Percentiles rank a stretch among this genome's conserved stretches.
Conservation (phyloP, 1,140 invertebrate species). For the Diploscapter pachys region DNA sequence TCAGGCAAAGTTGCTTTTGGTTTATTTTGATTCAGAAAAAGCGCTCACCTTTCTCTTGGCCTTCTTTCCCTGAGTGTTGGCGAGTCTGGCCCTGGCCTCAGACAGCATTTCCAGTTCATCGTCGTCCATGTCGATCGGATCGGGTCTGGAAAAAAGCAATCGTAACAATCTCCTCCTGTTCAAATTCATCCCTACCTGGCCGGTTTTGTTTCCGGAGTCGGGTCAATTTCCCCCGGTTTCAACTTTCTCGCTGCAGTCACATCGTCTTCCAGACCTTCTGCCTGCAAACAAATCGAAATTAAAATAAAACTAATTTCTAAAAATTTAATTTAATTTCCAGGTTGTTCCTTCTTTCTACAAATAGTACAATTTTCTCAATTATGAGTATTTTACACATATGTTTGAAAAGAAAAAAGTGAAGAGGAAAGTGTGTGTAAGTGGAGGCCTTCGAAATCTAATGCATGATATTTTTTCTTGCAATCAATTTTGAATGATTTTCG, state of each 20-base stretch:
- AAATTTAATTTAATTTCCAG: neutral
- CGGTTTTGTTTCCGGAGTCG: constrained; percentile 98
- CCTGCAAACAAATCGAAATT: constrained; percentile 65
- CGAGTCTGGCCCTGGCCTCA: constrained; percentile 91
- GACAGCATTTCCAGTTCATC: constrained; percentile 96
- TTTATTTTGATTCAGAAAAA: neutral
- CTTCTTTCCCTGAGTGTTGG: constrained; percentile 99
- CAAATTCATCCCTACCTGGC: constrained; percentile 99
- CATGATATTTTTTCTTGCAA: too few species aligned
- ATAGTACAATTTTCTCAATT: too few species aligned
- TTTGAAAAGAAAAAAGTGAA: too few species aligned
- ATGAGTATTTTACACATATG: too few species aligned
- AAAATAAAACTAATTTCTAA: constrained; percentile 86
- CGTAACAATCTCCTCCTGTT: constrained; percentile 76
- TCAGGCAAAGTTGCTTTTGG: too few species aligned
- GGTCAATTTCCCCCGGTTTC: constrained; percentile 97
- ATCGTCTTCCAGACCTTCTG: constrained; percentile 83
- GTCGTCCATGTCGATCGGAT: constrained; percentile 99
- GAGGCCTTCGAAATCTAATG: too few species aligned
- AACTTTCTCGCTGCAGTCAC: constrained; percentile 90
- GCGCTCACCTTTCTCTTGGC: constrained; percentile 79
- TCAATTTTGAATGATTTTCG: constrained; percentile 62
- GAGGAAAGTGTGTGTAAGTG: too few species aligned
- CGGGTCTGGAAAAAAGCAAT: constrained; percentile 70
- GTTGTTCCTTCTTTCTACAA: too few species aligned